Conservation (phyloP, 2,888 invertebrate genomes). For the Liopterus haemorrhoidalis region DNA sequence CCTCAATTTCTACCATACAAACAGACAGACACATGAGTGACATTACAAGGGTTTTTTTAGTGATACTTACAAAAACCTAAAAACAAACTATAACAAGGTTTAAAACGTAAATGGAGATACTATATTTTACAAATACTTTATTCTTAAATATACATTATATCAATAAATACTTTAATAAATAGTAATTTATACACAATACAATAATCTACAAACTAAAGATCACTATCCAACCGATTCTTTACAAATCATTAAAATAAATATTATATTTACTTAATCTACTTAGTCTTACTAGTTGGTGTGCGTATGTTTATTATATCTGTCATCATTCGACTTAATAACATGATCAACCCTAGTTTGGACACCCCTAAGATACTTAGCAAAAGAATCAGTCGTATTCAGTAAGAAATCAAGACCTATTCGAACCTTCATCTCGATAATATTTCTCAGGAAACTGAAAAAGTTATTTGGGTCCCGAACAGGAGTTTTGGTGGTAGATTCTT, state of each 20-base stretch:
- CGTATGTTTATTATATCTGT: not conserved
- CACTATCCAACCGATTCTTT: not conserved
- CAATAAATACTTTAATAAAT: no score
- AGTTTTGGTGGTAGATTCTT: constrained; percentile 7
- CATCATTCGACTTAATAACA: constrained; percentile 29
- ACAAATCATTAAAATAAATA: not conserved
- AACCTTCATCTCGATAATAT: constrained; percentile 62
- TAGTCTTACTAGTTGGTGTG: not conserved
- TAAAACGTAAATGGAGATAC: no score
- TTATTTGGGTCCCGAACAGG: constrained; percentile 16
- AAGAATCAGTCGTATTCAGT: constrained; percentile 60
- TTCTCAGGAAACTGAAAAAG: constrained; percentile 56
- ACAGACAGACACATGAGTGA: no score
- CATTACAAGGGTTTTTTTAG: no score
- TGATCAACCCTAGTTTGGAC: constrained; percentile 48
- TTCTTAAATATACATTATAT: no score
- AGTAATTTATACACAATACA: no score
- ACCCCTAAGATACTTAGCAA: constrained; percentile 59
- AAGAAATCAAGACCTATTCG: constrained; percentile 61
- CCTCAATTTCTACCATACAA: no score
- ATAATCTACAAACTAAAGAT: not conserved
- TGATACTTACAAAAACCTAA: no score
- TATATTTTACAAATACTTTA: no score
- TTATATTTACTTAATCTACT: constrained; percentile 4
- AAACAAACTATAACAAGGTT: no score